Evolutionary conservation across 2,888 invertebrate species (phyloP).

Genomic region (Lithophane ornitopus): DNA sequence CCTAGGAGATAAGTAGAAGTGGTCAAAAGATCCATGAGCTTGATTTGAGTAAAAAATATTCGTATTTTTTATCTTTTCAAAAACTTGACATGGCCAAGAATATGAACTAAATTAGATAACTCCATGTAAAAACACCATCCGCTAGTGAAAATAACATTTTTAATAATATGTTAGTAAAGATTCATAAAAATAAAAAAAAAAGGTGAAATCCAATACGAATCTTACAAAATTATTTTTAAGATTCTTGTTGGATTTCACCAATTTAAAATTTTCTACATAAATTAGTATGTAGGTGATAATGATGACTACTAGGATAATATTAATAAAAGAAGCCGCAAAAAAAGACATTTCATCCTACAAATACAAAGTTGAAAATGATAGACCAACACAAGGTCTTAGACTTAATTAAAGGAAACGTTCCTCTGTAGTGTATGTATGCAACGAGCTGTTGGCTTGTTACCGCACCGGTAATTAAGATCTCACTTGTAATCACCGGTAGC

Average conservation of each 20-base stretch:
- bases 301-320: not conserved
- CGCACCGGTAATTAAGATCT: constrained; percentile 47
- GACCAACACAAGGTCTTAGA: not conserved
- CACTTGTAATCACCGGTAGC: constrained; percentile 37
- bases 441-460: constrained; percentile 35
- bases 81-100: too few relatives aligned
- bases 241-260: too few relatives aligned
- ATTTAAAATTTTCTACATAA: too few relatives aligned
- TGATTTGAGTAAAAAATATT: not conserved
- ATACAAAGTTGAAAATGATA: constrained; percentile 11
- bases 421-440: constrained; percentile 25
- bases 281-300: not conserved
- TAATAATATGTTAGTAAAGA: too few relatives aligned
- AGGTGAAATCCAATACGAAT: too few relatives aligned
- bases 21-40: too few relatives aligned
- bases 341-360: not conserved
- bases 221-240: too few relatives aligned
- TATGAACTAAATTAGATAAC: too few relatives aligned
- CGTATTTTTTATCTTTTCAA: not conserved
- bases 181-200: too few relatives aligned
- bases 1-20: too few relatives aligned
- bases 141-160: too few relatives aligned
- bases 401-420: constrained; percentile 44
- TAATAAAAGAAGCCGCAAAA: not conserved
- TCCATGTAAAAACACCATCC: too few relatives aligned